Conservation (phyloP, 1,140 invertebrate species). For the Drosophila dunni region DNA sequence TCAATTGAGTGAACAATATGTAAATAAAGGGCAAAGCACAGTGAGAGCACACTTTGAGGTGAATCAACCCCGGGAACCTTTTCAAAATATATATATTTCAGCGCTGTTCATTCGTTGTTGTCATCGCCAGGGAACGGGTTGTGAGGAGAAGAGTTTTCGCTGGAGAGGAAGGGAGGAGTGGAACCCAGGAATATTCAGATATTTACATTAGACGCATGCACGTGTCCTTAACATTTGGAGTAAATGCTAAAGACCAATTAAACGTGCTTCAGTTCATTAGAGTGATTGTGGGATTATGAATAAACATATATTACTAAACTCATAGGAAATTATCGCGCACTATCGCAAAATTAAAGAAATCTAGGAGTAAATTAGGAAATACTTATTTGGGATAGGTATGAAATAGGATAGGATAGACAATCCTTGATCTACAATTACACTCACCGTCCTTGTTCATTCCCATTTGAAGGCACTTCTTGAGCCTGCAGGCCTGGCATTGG, state of each 20-base stretch:
- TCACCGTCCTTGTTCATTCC: constrained; percentile 99
- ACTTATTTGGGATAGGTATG: no score
- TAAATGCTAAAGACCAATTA: constrained; percentile 74
- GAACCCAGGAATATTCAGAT: constrained; percentile 9
- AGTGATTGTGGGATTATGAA: constrained; percentile 48
- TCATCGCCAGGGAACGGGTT: constrained; percentile 46
- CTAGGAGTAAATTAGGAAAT: no score
- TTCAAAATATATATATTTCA: constrained; percentile 14
- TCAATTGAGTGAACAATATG: constrained; percentile 82
- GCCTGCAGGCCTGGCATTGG: constrained; percentile 98
- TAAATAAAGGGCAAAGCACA: constrained; percentile 68
- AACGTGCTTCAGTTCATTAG: constrained; percentile 75
- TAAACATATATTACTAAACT: constrained; percentile 4
- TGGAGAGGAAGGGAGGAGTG: not conserved
- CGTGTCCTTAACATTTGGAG: constrained; percentile 63
- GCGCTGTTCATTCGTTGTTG: constrained; percentile 36
- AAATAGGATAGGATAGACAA: no score
- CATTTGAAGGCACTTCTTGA: constrained; percentile 99
- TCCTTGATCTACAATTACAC: constrained; percentile 78
- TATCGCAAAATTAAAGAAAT: no score
- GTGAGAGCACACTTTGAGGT: constrained; percentile 10
- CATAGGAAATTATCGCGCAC: no score
- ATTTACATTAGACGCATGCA: constrained; percentile 55
- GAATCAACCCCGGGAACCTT: constrained; percentile 29
- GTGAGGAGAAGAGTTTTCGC: not conserved